A percentile compares a stretch with the other conserved stretches of the same genome.
Conservation (phyloP, 2,888 invertebrate species). For the Cantharis rustica region DNA sequence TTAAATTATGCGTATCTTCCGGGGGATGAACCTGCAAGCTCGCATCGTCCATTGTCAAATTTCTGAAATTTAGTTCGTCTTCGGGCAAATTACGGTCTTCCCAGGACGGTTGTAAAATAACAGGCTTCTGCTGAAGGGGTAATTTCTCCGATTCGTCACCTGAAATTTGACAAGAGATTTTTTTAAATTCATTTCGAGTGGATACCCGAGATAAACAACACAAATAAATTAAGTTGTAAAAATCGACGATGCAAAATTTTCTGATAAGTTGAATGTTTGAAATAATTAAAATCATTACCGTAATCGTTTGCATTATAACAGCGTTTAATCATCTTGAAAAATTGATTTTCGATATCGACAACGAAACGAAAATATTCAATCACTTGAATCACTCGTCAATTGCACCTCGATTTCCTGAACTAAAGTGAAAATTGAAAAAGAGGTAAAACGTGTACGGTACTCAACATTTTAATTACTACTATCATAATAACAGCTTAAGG, state of each 20-base stretch:
- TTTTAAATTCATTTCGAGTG: not conserved
- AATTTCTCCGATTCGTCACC: constrained; percentile 60
- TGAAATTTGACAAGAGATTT: not conserved
- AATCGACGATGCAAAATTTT: not conserved
- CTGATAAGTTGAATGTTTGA: not conserved
- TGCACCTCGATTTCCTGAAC: not conserved
- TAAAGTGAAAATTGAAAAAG: not conserved
- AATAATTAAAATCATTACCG: not conserved
- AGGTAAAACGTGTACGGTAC: not conserved
- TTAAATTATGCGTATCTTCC: constrained; percentile 76
- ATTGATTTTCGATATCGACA: not conserved
- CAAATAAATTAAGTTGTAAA: not conserved
- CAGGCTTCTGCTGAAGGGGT: constrained; percentile 76
- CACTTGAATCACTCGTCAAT: not conserved
- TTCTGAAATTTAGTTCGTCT: constrained; percentile 78
- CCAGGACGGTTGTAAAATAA: constrained; percentile 85
- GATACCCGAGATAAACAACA: not conserved
- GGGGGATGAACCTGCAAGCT: constrained; percentile 77
- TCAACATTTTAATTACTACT: not conserved
- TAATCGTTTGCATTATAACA: not conserved
- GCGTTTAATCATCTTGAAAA: not conserved
- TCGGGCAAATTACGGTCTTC: constrained; percentile 82
- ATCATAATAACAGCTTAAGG: not conserved
- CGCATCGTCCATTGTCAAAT: constrained; percentile 69
- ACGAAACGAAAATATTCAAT: not conserved